Conservation (phyloP, 2,888 invertebrate species). For the Syrista parreyssii region DNA sequence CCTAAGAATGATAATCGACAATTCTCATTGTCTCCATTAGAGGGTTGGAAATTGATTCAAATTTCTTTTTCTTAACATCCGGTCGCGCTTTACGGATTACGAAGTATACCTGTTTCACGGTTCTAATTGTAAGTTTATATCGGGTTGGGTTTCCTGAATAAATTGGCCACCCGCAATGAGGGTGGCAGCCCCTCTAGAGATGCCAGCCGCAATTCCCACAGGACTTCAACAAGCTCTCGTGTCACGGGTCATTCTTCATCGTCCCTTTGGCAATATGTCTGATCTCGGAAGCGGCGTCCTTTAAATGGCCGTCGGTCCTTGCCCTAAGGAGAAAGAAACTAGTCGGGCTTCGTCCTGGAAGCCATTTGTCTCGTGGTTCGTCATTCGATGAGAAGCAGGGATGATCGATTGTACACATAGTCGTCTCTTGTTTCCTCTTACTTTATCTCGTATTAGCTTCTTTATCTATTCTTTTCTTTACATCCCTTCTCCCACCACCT, state of each 20-base stretch:
- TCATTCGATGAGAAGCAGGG: neutral
- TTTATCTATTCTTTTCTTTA: neutral
- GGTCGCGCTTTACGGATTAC: neutral
- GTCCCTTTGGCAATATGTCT: constrained; percentile 20
- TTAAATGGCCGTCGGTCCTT: neutral
- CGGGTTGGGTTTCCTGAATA: neutral
- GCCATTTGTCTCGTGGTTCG: constrained; percentile 27
- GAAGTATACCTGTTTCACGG: neutral
- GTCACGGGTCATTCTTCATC: constrained; percentile 24
- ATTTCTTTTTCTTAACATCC: neutral
- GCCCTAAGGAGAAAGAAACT: constrained; percentile 9
- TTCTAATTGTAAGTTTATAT: neutral
- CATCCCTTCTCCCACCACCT: neutral
- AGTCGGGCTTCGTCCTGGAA: constrained; percentile 15
- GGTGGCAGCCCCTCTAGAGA: neutral
- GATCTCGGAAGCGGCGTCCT: constrained; percentile 7
- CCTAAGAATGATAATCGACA: neutral
- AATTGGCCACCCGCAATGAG: neutral
- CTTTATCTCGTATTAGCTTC: neutral
- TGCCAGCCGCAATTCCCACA: neutral
- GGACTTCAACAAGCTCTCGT: neutral
- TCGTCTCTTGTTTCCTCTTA: neutral
- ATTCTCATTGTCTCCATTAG: neutral
- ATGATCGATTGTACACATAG: neutral
- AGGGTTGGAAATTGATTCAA: neutral